Evolutionary conservation across 2,888 invertebrate species (phyloP), one percentile per base, ranked within the genome.

Genomic region (Epirrhoe tristata): DNA sequence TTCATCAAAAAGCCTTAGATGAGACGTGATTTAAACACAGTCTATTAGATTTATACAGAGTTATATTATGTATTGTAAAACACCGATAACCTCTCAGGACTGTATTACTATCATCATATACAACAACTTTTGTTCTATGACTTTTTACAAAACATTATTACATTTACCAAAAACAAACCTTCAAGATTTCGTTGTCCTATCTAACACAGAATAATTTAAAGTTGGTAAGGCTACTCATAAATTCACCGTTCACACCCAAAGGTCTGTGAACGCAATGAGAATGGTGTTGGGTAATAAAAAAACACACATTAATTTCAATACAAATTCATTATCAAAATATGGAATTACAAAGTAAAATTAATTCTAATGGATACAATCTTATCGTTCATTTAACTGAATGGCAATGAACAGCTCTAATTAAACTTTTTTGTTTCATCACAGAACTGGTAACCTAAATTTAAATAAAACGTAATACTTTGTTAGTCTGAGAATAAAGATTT

Each of bases 401-500:
- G 76, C 75, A 75, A 76, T 73, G 63, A 63, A 78, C 77, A 78
- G 78, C 76, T 84, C 74, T 79, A 78, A 77, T 79, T 79, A 78
- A 75, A 75, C 72, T 72, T 77, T n/a, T 74, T 74, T 81, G 81
- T 80, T 80, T 78, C 80, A 89, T 89, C 88, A 88, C 89, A 89
- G 84, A 81, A 80, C 79, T 81, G 89, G 89, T 88, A 88, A 88
- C 88, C 81, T 76, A 72, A 69, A 51, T 60, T n/a, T n/a, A 24
- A 24, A 59, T 17, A 57, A 60, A 32, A 62, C 58, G 43, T 46
- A 50, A 58, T 50, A 48, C 52, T 57, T 66, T 66, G 58, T 69
- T 65, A 66, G 63, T 66, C 39, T 54, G 53, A 53, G 55, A 39
- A 17, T 55, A 39, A 17, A 34, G 17, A 4, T 14, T 12, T 51